Conservation (phyloP, 1,140 invertebrate genomes). For the Platyscapa corneri region DNA sequence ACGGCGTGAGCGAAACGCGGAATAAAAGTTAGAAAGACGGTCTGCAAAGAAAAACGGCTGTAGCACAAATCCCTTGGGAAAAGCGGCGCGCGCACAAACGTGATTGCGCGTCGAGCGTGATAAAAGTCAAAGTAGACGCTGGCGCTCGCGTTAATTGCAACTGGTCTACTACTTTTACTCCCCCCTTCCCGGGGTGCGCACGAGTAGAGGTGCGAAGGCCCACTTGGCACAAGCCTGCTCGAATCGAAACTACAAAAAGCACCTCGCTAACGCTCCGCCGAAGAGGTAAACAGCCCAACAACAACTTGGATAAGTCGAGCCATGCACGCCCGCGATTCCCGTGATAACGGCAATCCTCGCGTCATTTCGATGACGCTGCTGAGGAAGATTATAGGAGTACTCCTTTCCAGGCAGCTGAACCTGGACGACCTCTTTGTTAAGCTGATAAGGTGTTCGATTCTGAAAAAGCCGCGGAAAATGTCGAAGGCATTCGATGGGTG, state of each 20-base stretch:
- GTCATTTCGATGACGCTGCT: not conserved
- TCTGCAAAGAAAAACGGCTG: not conserved
- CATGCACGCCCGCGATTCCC: not conserved
- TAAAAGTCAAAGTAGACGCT: conserved; percentile 5
- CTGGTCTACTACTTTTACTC: not conserved
- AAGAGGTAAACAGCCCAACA: no score
- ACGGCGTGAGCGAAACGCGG: not conserved
- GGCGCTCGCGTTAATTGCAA: conserved; percentile 23
- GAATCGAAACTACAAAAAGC: not conserved
- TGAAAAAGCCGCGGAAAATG: no score
- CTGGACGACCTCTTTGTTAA: not conserved
- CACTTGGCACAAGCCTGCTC: not conserved
- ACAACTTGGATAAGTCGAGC: not conserved
- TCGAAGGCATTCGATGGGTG: no score
- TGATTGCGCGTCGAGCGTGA: conserved; percentile 1
- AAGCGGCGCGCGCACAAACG: not conserved
- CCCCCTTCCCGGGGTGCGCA: no score
- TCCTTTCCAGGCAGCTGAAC: not conserved
- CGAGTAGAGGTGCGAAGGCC: no score
- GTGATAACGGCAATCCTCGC: no score
- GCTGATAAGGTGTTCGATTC: not conserved
- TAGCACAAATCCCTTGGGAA: not conserved
- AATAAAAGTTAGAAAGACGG: not conserved
- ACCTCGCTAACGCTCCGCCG: no score
- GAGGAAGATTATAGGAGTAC: not conserved